phyloP scores from a whole-genome alignment of 2,888 invertebrate species.

The Macrophya alboannulata region DNA sequence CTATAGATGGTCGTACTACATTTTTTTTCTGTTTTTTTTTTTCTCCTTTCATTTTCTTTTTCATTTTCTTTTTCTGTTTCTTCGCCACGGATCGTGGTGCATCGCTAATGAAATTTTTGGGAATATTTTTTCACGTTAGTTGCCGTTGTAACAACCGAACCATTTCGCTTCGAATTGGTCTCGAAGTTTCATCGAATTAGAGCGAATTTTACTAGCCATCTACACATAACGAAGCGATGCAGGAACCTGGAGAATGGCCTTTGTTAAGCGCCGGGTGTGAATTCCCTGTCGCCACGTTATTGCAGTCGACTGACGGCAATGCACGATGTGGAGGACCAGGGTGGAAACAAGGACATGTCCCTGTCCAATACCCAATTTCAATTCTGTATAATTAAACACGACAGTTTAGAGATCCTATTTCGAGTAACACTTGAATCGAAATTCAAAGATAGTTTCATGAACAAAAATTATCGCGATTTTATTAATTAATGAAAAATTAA shows the following conservation, averaged over 20 bases:
- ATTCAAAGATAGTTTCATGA: neutral
- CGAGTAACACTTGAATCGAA: conserved; percentile 24
- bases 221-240: neutral
- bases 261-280: conserved; percentile 44
- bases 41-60: neutral
- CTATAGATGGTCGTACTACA: neutral
- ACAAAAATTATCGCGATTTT: neutral
- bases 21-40: neutral
- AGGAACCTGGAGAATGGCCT: conserved; percentile 27
- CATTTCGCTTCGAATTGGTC: neutral
- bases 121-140: neutral
- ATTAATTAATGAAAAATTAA: neutral
- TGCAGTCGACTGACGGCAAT: conserved; percentile 43
- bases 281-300: conserved; percentile 46
- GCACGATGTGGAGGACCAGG: conserved; percentile 27
- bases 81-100: neutral
- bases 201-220: neutral
- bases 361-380: conserved; percentile 37
- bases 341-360: conserved; percentile 43
- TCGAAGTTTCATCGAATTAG: conserved; percentile 31
- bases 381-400: conserved; percentile 42
- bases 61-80: neutral
- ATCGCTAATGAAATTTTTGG: neutral
- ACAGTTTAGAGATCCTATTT: neutral
- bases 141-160: neutral